Evolutionary conservation across 2,113 vertebrate species (phyloP).

Genomic region (Melanostigma gelatinosum): DNA sequence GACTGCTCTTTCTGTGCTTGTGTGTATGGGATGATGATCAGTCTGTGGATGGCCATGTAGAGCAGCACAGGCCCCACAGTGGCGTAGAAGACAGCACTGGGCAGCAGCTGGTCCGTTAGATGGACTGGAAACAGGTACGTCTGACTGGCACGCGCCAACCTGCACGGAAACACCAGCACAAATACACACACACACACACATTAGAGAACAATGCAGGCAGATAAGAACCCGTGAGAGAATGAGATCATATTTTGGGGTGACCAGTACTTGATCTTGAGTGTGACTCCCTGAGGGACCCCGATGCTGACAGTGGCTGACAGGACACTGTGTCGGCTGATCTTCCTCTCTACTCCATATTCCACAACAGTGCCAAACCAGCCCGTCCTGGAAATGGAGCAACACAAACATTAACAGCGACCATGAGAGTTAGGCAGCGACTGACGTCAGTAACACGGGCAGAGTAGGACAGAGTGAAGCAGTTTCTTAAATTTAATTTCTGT

Average conservation of each 20-base stretch:
- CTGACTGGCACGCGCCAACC: constrained; percentile 94
- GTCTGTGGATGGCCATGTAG: constrained; percentile 91
- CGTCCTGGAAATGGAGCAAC: constrained; percentile 79
- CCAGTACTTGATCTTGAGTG: constrained; percentile 95
- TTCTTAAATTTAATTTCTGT: too few species aligned
- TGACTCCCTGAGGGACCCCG: constrained; percentile 96
- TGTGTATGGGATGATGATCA: constrained; percentile 93
- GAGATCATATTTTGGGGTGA: constrained; percentile 30
- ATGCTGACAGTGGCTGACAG: constrained; percentile 93
- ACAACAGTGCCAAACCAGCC: constrained; percentile 97
- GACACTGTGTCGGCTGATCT: constrained; percentile 95
- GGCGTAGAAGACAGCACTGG: constrained; percentile 96
- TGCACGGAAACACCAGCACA: constrained; percentile 63
- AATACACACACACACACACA: not conserved
- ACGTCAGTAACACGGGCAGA: constrained; percentile 3
- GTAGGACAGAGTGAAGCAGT: not conserved
- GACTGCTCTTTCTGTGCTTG: constrained; percentile 92
- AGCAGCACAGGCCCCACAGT: constrained; percentile 90
- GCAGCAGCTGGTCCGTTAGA: constrained; percentile 94
- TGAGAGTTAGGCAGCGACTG: not conserved
- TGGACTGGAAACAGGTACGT: constrained; percentile 98
- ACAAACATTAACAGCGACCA: not conserved
- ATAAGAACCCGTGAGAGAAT: not conserved
- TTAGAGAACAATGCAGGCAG: constrained; percentile 1
- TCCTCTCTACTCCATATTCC: constrained; percentile 96